These are phyloP conservation scores for Hormaphis cornu DNA, from an alignment of 1,140 invertebrate genomes.

Conservation along the genomic window DNA sequence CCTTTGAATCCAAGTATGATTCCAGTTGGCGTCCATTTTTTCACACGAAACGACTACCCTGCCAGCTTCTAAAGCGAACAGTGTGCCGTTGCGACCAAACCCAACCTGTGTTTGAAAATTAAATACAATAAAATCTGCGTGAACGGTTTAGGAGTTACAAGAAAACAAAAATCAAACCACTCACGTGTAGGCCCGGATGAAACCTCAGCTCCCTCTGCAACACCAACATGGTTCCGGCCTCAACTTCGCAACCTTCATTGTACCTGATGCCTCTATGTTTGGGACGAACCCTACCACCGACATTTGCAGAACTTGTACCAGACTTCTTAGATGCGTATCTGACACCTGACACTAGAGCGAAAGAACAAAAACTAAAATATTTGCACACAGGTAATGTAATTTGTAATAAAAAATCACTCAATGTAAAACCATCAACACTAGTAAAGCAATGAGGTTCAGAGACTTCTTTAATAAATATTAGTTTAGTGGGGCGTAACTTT, in stretches of 20 bases:
- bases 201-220: conserved; percentile 59
- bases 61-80: conserved; percentile 64
- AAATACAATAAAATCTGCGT: conserved; percentile 6
- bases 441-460: no score
- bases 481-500: no score
- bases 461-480: no score
- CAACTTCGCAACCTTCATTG: conserved; percentile 55
- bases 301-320: conserved; percentile 54
- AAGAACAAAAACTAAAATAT: no score
- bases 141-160: neutral
- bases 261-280: conserved; percentile 63
- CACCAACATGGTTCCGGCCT: conserved; percentile 55
- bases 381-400: no score
- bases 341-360: no score
- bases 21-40: conserved; percentile 59
- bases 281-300: conserved; percentile 51
- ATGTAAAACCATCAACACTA: no score
- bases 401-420: no score
- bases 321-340: conserved; percentile 61
- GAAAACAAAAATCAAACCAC: no score
- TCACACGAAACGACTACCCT: conserved; percentile 68
- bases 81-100: conserved; percentile 60
- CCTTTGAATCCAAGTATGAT: conserved; percentile 55
- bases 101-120: conserved; percentile 54
- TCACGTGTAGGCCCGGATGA: conserved; percentile 72